Evolutionary conservation across 2,113 vertebrate species (phyloP), one percentile per base, ranked within the genome.

Genomic region (Ia io): DNA sequence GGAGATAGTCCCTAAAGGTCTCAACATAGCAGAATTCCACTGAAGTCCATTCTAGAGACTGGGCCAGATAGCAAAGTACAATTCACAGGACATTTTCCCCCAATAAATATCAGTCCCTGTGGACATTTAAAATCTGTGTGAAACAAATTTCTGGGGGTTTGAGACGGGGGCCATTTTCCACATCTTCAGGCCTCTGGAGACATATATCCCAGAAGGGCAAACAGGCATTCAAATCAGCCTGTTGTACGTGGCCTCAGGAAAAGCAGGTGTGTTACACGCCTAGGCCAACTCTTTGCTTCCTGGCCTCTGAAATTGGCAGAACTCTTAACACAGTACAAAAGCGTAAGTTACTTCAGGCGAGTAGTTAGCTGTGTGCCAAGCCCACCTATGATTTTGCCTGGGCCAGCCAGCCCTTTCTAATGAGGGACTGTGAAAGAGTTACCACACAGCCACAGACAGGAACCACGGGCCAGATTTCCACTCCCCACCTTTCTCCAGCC

Each of bases 271-370:
- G 87, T 90, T 82, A 63, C 7, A 78, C 17, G 79, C 9, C 37
- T 53, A 88, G 63, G 82, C 90, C 74, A 80, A 51, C 9, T 70
- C 83, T 87, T 78, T 53, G 51, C 88, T 93, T 97, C 82, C 70
- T 91, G 92, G 96, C 85, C 92, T 97, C 93, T 96, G 67, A 88
- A 90, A 88, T 73, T 96, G 96, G 95, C 95, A 97, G 92, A 93
- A 85, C 37, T 88, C 67, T 51, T 74, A 92, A 63, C 47, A 73
- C 22, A 83, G 61, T 79, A 88, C 83, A 92, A 94, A 92, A 92
- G 70, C 42, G 3, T 84, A 67, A 94, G 90, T 94, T 92, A 95
- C 90, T 94, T 63, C 93, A 95, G 96, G 96, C 95, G 83, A 96
- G 90, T n/a, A 87, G 94, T 86, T 44, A 90, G 67, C 83, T 65